Conservation (phyloP, 2,797 vertebrate genomes). For the Streptopelia turtur region DNA sequence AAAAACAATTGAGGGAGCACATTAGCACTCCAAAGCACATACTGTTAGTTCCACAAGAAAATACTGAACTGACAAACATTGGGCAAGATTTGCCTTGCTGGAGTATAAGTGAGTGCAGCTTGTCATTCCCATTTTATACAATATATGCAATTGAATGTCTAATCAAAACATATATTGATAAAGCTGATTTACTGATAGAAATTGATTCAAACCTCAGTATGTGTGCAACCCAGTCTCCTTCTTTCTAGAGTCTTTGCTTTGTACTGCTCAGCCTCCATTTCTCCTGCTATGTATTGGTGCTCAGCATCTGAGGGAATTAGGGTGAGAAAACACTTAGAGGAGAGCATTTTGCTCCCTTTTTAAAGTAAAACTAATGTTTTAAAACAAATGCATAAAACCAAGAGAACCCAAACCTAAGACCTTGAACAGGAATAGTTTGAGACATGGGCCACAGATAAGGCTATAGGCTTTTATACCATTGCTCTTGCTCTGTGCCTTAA, state of each 20-base stretch:
- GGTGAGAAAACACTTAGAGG: neutral
- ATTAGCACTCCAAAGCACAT: constrained; percentile 7
- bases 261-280: neutral
- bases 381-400: neutral
- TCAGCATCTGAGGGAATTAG: neutral
- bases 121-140: neutral
- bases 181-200: neutral
- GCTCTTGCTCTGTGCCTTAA: neutral
- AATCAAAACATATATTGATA: neutral
- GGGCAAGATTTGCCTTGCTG: neutral
- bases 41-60: neutral
- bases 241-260: neutral
- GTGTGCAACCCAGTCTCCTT: neutral
- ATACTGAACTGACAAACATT: neutral
- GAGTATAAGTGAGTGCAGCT: neutral
- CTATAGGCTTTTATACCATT: neutral
- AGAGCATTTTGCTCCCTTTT: neutral
- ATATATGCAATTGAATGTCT: neutral
- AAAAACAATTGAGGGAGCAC: neutral
- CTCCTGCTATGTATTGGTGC: neutral
- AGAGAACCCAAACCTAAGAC: neutral
- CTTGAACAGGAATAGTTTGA: neutral
- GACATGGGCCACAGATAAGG: neutral
- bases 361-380: neutral
- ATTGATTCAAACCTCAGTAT: neutral